phyloP scores from a whole-genome alignment of 2,113 vertebrate species.

The Chamaetylas fuelleborni region DNA sequence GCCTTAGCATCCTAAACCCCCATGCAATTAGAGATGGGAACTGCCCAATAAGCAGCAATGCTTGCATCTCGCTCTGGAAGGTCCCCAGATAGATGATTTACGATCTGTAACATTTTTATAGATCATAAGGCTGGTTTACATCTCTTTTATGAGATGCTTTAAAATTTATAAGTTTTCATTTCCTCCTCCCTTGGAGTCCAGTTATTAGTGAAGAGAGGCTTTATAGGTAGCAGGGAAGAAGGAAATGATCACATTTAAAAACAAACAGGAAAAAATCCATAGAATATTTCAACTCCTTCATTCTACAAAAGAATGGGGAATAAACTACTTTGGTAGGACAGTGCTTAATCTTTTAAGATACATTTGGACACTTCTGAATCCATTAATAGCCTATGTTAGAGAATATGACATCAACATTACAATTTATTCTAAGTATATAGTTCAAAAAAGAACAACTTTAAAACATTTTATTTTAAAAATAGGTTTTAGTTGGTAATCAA shows the following conservation, averaged over 20 bases:
- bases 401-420: not conserved
- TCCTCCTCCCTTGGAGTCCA: not conserved
- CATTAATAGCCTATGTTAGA: not conserved
- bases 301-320: not conserved
- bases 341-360: not conserved
- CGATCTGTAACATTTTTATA: constrained; percentile 10
- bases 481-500: not conserved
- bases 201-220: not conserved
- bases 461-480: not conserved
- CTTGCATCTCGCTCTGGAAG: not conserved
- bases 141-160: not conserved
- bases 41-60: not conserved
- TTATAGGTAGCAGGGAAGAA: not conserved
- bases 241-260: not conserved
- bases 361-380: not conserved
- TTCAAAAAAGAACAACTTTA: not conserved
- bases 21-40: not conserved
- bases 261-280: not conserved
- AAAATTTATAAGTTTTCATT: constrained; percentile 33
- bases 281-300: not conserved
- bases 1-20: not conserved
- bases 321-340: no score
- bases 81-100: not conserved
- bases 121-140: not conserved
- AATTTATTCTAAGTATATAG: not conserved